Percentiles rank a stretch among this genome's conserved stretches.
Conservation (phyloP, 2,888 invertebrate species). For the Linyphia triangularis region DNA sequence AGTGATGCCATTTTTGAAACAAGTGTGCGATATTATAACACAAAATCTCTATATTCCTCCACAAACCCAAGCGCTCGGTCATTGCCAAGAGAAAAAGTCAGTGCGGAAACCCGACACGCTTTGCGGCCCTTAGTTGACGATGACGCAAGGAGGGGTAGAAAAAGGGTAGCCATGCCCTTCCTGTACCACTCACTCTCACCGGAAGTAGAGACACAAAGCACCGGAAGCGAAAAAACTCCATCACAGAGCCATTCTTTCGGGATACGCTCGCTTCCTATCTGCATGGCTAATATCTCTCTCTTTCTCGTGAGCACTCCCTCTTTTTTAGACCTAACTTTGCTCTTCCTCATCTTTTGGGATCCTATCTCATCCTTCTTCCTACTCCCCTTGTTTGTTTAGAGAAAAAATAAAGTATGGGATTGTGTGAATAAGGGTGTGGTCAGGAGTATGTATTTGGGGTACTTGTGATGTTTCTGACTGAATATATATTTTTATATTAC, state of each 20-base stretch:
- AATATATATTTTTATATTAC: no score
- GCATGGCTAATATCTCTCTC: conserved; percentile 53
- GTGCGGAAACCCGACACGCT: conserved; percentile 66
- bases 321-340: neutral
- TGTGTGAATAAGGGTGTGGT: neutral
- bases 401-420: neutral
- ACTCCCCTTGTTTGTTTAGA: neutral
- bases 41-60: neutral
- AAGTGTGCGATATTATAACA: no score
- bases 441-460: no score
- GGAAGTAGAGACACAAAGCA: conserved; percentile 63
- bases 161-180: conserved; percentile 66
- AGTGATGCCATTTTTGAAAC: no score
- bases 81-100: neutral
- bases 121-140: conserved; percentile 33
- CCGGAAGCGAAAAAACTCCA: conserved; percentile 68
- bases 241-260: conserved; percentile 48
- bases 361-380: neutral
- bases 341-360: conserved; percentile 26
- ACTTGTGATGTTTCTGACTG: no score
- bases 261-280: conserved; percentile 47
- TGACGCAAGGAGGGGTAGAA: conserved; percentile 43
- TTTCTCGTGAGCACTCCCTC: neutral
- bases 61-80: no score
- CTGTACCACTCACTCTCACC: conserved; percentile 57